A percentile compares a stretch with the other conserved stretches of the same genome.
These are phyloP conservation scores for Dendroctonus ponderosae DNA, from an alignment of 1,140 invertebrate species.

Conservation along the genomic window DNA sequence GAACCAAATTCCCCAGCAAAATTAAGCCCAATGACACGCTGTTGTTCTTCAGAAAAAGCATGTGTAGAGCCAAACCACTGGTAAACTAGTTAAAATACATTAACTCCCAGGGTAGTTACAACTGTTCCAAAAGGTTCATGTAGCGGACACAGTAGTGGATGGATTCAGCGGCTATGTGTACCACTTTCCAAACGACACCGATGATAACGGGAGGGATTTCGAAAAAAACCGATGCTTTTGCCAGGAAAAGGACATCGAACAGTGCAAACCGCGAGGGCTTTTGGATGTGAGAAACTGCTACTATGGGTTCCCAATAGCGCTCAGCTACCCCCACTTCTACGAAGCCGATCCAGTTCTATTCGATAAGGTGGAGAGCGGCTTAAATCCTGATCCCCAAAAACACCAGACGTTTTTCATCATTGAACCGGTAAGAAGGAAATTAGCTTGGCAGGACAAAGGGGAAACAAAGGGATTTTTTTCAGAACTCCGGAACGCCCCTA, in stretches of 20 bases:
- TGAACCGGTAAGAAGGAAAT: conserved; percentile 59
- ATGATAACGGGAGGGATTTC: conserved; percentile 71
- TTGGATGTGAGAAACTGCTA: conserved; percentile 79
- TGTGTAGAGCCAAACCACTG: conserved; percentile 73
- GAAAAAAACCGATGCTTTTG: conserved; percentile 79
- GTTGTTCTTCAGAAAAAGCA: conserved; percentile 77
- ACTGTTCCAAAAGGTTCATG: conserved; percentile 55
- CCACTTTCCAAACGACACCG: conserved; percentile 68
- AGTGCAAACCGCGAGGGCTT: conserved; percentile 68
- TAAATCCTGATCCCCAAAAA: conserved; percentile 67
- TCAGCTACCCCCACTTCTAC: conserved; percentile 89
- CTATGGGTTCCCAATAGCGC: conserved; percentile 82
- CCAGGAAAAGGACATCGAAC: conserved; percentile 57
- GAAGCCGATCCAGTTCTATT: conserved; percentile 73
- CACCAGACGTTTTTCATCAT: conserved; percentile 82
- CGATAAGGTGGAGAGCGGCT: conserved; percentile 65
- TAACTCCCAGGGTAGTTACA: not conserved
- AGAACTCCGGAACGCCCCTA: conserved; percentile 72
- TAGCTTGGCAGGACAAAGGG: not conserved
- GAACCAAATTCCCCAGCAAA: conserved; percentile 76
- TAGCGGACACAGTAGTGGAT: conserved; percentile 56
- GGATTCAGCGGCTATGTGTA: conserved; percentile 66
- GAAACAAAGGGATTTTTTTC: conserved; percentile 29
- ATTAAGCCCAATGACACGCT: conserved; percentile 67
- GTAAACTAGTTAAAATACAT: conserved; percentile 53